Percentiles rank a stretch among this genome's conserved stretches.
Conservation (phyloP, 1,140 invertebrate genomes). For the Pentalonia nigronervosa region DNA sequence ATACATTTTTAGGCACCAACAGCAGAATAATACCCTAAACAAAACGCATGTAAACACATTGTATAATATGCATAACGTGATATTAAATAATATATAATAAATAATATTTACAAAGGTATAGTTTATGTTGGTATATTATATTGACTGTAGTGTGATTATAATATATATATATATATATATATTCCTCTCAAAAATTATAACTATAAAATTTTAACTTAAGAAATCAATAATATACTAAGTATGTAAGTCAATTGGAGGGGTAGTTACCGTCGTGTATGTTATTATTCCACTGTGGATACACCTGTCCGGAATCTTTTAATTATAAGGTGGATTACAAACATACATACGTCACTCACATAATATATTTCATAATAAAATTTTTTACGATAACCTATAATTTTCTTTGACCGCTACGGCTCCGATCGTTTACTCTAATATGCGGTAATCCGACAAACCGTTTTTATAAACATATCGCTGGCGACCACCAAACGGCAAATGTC, state of each 20-base stretch:
- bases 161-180: too few relatives aligned
- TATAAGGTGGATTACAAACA: not conserved
- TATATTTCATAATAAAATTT: not conserved
- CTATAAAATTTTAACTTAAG: not conserved
- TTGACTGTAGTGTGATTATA: not conserved
- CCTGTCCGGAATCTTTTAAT: not conserved
- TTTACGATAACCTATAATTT: not conserved
- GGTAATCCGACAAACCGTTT: conserved; percentile 10
- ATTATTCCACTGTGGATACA: not conserved
- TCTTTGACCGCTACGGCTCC: not conserved
- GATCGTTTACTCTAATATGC: not conserved
- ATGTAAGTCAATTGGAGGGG: too few relatives aligned
- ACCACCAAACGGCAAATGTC: not conserved
- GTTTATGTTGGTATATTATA: not conserved
- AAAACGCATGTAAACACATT: too few relatives aligned
- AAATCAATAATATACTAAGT: not conserved
- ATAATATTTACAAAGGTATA: not conserved
- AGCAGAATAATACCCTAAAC: not conserved
- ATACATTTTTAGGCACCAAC: not conserved
- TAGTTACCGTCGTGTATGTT: not conserved
- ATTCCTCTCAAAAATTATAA: not conserved
- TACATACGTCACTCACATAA: not conserved
- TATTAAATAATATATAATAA: not conserved
- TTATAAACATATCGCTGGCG: not conserved
- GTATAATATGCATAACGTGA: not conserved